Base-by-base conservation (phyloP, 2,113 vertebrate species). In the Epinephelus lanceolatus region DNA sequence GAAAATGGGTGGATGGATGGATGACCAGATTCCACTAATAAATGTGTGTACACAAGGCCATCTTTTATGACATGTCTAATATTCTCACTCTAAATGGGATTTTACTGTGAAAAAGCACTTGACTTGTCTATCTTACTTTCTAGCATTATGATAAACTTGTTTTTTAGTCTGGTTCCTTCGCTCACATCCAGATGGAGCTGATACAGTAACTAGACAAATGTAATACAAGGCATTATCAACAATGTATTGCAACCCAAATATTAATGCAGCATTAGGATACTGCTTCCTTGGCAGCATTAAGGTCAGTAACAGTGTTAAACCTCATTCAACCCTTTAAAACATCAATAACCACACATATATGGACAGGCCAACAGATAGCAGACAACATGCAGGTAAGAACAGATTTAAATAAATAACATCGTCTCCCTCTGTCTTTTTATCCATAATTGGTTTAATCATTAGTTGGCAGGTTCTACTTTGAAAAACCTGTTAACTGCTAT, bases 401-500 rank as follows among this genome's bases (percentile, higher is more conserved):
- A 47, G 1, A 51, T 51, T 78, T 68, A 19, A 59, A 25, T n/a
- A 21, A 6, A 27, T 40, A 65, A 27, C 18, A 66, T 47, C 0
- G 11, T 6, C 19, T 57, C 51, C 27, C 12, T 45, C n/a, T 18
- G 19, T 40, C 10, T 19, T 37, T 71, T 27, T 47, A 47, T 71
- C 25, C 2, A 25, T 49, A 15, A 67, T 67, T 66, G 45, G 21
- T 73, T 67, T 61, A 51, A 61, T 61, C 53, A 33, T 76, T 7
- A 37, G 1, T 4, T 8, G 5, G 18, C 19, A 45, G 42, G 42
- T 45, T 10, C 42, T 12, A 45, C 47, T 37, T 59, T 21, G 19
- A 25, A 18, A 47, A 57, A 30, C 30, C 23, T 61, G 4, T 2
- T 25, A 62, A 56, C 18, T n/a, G 5, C 45, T 53, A 30, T 5